Conservation (phyloP, 1,140 invertebrate species). For the Drosophila nigromelanica region DNA sequence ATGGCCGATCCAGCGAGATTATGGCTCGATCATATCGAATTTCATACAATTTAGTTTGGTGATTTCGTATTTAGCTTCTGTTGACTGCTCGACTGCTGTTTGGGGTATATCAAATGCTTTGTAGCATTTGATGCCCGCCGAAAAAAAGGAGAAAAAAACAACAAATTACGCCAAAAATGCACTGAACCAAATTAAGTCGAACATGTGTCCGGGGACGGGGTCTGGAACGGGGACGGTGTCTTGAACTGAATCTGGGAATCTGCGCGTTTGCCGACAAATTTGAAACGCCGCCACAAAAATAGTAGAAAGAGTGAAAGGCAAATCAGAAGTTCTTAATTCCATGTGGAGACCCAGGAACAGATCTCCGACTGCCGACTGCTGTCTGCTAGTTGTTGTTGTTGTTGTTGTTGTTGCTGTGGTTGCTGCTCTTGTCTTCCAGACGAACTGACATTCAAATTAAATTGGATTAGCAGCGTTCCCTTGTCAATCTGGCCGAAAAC, state of each 20-base stretch:
- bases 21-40: constrained; percentile 58
- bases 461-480: constrained; percentile 83
- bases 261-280: constrained; percentile 51
- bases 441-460: constrained; percentile 83
- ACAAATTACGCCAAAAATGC: constrained; percentile 50
- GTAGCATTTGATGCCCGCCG: constrained; percentile 12
- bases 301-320: constrained; percentile 77
- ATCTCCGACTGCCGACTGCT: constrained; percentile 15
- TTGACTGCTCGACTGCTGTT: constrained; percentile 50
- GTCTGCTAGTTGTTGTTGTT: constrained; percentile 35
- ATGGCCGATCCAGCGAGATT: constrained; percentile 5
- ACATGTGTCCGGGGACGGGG: constrained; percentile 39
- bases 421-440: constrained; percentile 73
- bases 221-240: background rate
- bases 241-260: constrained; percentile 26
- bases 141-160: background rate
- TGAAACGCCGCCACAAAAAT: constrained; percentile 67
- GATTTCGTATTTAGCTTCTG: constrained; percentile 63
- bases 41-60: constrained; percentile 47
- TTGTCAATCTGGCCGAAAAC: constrained; percentile 76
- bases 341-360: constrained; percentile 37
- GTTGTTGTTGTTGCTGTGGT: constrained; percentile 13
- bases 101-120: constrained; percentile 39
- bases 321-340: constrained; percentile 76
- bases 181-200: constrained; percentile 76